A percentile compares a stretch with the other conserved stretches of the same genome.
phyloP scores from a whole-genome alignment of 2,797 vertebrate species.

The Eulemur coronatus region DNA sequence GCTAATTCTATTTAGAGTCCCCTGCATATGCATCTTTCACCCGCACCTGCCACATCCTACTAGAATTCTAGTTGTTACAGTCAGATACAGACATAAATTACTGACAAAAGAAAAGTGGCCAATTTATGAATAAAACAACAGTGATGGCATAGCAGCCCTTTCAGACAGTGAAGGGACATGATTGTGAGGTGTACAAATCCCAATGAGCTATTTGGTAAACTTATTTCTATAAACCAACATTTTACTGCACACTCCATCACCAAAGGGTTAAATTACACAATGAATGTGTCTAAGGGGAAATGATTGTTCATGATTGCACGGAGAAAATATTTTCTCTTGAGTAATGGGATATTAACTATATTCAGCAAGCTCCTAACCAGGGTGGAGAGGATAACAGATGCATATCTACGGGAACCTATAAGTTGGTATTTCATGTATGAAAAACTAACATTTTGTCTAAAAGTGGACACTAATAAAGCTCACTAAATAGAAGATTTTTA shows the following conservation, averaged over 20 bases:
- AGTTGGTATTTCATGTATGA: not conserved
- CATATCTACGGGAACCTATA: not conserved
- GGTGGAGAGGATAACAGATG: not conserved
- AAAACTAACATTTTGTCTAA: not conserved
- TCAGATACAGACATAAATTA: not conserved
- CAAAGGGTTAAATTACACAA: constrained; percentile 26
- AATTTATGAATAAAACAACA: not conserved
- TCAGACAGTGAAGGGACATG: not conserved
- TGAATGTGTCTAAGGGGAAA: not conserved
- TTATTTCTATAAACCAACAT: not conserved
- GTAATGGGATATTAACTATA: not conserved
- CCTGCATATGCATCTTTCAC: not conserved
- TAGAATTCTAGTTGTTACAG: not conserved
- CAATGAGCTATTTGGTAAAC: not conserved
- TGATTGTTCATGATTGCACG: not conserved
- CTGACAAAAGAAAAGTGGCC: not conserved
- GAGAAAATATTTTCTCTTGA: not conserved
- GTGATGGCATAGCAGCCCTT: not conserved
- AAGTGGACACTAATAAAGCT: not conserved
- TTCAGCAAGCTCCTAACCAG: not conserved
- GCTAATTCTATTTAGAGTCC: not conserved
- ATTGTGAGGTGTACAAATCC: not conserved
- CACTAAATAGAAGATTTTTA: not conserved
- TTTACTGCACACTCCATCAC: not conserved
- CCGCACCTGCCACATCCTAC: not conserved